Evolutionary conservation across 2,797 vertebrate species (phyloP).

Genomic region (Accipiter minullus): DNA sequence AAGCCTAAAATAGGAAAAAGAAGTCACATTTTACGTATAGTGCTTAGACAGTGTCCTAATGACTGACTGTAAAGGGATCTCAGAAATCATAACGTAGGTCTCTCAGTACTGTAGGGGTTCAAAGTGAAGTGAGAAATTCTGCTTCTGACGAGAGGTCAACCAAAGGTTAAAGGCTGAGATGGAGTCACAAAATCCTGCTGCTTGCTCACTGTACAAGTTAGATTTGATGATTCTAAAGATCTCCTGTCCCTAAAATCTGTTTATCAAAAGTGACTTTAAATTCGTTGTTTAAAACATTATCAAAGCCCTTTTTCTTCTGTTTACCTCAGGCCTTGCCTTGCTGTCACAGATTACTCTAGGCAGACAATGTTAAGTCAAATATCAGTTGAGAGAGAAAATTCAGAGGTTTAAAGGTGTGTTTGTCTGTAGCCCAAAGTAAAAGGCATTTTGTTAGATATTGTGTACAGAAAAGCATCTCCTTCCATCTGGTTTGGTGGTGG

Average conservation of each 20-base stretch:
- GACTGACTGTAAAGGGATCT: not conserved
- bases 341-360: not conserved
- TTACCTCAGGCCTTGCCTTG: not conserved
- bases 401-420: not conserved
- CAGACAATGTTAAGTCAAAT: not conserved
- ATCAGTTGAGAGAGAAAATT: not conserved
- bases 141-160: not conserved
- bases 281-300: not conserved
- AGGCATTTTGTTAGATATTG: not conserved
- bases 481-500: not conserved
- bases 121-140: not conserved
- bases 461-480: not conserved
- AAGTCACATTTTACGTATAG: not conserved
- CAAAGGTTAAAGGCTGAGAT: not conserved
- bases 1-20: not conserved
- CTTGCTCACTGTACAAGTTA: not conserved
- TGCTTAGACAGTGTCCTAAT: not conserved
- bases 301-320: not conserved
- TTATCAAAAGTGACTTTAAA: not conserved
- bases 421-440: not conserved
- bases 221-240: not conserved
- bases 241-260: not conserved
- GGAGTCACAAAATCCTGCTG: not conserved
- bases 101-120: not conserved
- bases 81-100: not conserved